Evolutionary conservation across 2,888 invertebrate genomes (phyloP).

Genomic region (Philaethria dido): DNA sequence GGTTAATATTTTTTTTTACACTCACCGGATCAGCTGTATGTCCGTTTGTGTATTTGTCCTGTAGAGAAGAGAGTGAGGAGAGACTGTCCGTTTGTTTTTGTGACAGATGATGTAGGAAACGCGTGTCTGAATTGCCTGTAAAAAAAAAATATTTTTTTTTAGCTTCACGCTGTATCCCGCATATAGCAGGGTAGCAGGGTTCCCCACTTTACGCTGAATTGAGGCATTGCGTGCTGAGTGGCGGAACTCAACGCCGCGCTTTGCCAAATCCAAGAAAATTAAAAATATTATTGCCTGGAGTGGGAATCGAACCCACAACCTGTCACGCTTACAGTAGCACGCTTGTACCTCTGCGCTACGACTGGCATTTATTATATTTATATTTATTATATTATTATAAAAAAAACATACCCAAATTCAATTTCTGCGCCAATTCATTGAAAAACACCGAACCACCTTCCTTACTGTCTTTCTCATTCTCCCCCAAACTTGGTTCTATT

Average conservation of each 20-base stretch:
- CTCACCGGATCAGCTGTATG: conserved; percentile 46
- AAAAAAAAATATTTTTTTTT: not conserved
- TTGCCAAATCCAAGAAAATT: too few relatives aligned
- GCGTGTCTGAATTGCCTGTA: conserved; percentile 41
- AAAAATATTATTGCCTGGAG: too few relatives aligned
- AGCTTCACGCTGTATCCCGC: too few relatives aligned
- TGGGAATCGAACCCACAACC: too few relatives aligned
- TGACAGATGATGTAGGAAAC: conserved; percentile 45
- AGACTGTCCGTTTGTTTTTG: conserved; percentile 45
- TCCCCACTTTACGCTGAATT: too few relatives aligned
- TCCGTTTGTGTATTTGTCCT: conserved; percentile 57
- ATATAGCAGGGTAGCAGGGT: too few relatives aligned
- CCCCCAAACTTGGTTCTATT: conserved; percentile 43
- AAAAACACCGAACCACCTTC: conserved; percentile 47
- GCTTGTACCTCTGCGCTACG: too few relatives aligned
- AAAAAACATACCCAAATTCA: conserved; percentile 56
- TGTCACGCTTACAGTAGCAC: too few relatives aligned
- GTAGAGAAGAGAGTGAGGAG: conserved; percentile 47
- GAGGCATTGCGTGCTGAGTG: too few relatives aligned
- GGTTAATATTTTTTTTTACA: not conserved
- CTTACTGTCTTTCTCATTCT: conserved; percentile 41
- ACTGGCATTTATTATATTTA: too few relatives aligned
- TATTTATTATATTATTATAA: not conserved
- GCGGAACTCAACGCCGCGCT: too few relatives aligned
- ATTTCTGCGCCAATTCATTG: conserved; percentile 54